Evolutionary conservation across 2,888 invertebrate species (phyloP).

Genomic region (Drosophila helvetica): DNA sequence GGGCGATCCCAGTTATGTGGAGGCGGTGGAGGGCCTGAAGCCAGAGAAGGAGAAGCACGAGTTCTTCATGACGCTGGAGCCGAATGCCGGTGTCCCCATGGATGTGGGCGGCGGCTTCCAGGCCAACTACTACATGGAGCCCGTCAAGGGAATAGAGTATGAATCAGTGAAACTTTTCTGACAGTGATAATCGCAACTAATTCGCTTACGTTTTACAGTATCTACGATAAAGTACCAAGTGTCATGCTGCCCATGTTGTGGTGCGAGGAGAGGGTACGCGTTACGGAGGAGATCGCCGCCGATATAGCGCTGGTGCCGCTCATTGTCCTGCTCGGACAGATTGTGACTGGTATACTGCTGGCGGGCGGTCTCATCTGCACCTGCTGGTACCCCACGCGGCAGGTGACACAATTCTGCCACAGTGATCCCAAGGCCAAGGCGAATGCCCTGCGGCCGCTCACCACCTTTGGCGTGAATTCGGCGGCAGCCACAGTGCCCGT

Average conservation of each 20-base stretch:
- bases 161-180: conserved; percentile 62
- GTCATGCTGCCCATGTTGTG: conserved; percentile 91
- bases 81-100: conserved; percentile 90
- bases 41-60: conserved; percentile 89
- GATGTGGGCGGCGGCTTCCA: conserved; percentile 91
- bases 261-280: conserved; percentile 88
- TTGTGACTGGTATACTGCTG: conserved; percentile 84
- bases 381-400: conserved; percentile 81
- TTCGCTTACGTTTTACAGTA: conserved; percentile 50
- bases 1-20: conserved; percentile 88
- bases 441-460: conserved; percentile 63
- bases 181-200: neutral
- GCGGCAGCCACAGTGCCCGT: conserved; percentile 10
- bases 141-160: conserved; percentile 87
- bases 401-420: conserved; percentile 64
- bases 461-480: conserved; percentile 42
- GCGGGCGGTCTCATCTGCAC: conserved; percentile 83
- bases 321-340: conserved; percentile 85
- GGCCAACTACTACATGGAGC: conserved; percentile 89
- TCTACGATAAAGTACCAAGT: conserved; percentile 76
- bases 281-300: conserved; percentile 85
- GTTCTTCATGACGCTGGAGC: conserved; percentile 90
- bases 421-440: conserved; percentile 73
- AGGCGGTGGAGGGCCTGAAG: conserved; percentile 88
- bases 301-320: conserved; percentile 85